Evolutionary conservation across 2,888 invertebrate genomes (phyloP).

Genomic region (Macaria liturata): DNA sequence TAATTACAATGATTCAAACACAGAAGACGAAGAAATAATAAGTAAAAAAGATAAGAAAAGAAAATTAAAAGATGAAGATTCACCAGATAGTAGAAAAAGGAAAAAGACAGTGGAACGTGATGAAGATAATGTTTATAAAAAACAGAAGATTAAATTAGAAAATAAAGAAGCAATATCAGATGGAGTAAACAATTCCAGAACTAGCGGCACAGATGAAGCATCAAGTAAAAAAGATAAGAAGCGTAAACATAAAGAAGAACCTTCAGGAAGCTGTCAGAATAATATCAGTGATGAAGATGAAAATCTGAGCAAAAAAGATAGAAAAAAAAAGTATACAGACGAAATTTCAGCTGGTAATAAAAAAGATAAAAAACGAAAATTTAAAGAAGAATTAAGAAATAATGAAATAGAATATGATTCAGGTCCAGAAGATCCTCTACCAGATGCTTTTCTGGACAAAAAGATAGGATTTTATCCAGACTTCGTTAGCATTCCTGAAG

Average conservation of each 20-base stretch:
- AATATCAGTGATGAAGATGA: background rate
- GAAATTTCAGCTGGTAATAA: background rate
- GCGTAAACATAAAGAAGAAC: background rate
- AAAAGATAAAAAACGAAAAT: conserved; percentile 3
- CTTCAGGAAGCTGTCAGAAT: background rate
- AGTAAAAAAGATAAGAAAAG: conserved; percentile 26
- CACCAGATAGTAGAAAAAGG: background rate
- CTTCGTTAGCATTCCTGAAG: conserved; percentile 67
- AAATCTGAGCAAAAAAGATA: background rate
- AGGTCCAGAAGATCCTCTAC: conserved; percentile 61
- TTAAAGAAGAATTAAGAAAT: conserved; percentile 18
- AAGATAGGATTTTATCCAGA: conserved; percentile 74
- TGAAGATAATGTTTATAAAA: too few relatives aligned
- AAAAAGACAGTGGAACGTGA: too few relatives aligned
- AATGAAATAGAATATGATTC: conserved; percentile 12
- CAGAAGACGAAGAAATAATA: conserved; percentile 4
- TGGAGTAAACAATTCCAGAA: background rate
- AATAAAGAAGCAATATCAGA: too few relatives aligned
- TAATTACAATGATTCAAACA: conserved; percentile 9
- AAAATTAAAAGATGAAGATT: conserved; percentile 7
- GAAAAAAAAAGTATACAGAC: background rate
- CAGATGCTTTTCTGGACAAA: conserved; percentile 62
- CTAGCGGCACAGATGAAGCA: background rate
- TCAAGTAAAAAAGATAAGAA: background rate
- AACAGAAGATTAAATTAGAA: too few relatives aligned